Conservation (phyloP, 2,113 vertebrate species). For the Salvelinus namaycush region DNA sequence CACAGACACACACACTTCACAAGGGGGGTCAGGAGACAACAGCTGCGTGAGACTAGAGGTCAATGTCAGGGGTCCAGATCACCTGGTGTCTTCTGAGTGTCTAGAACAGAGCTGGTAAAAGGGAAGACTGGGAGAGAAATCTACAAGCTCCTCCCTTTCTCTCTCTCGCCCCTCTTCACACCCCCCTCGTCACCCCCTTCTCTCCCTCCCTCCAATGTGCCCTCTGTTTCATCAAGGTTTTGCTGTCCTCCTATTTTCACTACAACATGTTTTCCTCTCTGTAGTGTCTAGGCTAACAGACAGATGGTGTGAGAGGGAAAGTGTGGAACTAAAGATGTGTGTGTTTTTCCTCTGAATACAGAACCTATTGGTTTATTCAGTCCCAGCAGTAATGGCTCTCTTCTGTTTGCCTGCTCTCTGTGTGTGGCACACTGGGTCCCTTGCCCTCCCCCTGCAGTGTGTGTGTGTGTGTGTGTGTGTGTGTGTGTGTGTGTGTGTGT, state of each 20-base stretch:
- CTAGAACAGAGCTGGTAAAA: neutral
- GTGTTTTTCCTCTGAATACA: slow-evolving; percentile 17
- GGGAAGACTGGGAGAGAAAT: neutral
- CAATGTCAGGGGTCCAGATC: neutral
- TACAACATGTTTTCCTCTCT: neutral
- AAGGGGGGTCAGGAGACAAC: neutral
- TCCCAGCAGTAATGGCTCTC: slow-evolving; percentile 1
- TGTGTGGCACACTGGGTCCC: slow-evolving; percentile 41
- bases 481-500: neutral
- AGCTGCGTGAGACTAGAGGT: neutral
- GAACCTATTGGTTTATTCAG: slow-evolving; percentile 17
- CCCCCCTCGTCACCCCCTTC: neutral
- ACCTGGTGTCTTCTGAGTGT: neutral
- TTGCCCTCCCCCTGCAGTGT: slow-evolving; percentile 22
- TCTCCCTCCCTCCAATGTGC: neutral
- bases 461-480: neutral
- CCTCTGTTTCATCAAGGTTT: no score
- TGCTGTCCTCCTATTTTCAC: no score
- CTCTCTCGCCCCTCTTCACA: neutral
- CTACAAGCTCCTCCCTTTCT: neutral
- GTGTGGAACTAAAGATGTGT: neutral
- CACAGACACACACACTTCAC: neutral
- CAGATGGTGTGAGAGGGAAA: neutral
- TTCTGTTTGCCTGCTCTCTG: slow-evolving; percentile 3
- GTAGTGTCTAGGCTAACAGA: neutral